These are phyloP conservation scores for Microvelia longipes DNA, from an alignment of 1,140 invertebrate species.

Conservation along the genomic window DNA sequence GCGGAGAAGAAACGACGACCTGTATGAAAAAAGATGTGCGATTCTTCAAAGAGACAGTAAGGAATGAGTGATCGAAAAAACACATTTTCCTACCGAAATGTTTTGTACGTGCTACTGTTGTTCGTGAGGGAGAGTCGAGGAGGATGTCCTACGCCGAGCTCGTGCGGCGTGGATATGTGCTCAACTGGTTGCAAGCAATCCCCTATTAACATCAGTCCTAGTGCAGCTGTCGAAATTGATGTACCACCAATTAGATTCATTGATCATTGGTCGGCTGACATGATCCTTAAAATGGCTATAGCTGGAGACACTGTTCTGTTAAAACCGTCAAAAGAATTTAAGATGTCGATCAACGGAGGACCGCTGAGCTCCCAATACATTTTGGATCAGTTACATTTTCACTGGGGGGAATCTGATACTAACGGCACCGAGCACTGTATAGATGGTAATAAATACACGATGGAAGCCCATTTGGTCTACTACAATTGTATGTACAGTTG, in stretches of 20 bases:
- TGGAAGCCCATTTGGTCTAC: conserved; percentile 2
- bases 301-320: background rate
- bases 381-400: conserved; percentile 4
- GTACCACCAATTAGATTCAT: background rate
- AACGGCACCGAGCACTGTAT: conserved; percentile 1
- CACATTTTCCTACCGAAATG: too few relatives aligned
- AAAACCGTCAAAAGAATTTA: background rate
- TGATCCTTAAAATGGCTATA: background rate
- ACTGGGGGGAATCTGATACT: conserved; percentile 1
- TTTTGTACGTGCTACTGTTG: too few relatives aligned
- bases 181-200: background rate
- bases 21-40: too few relatives aligned
- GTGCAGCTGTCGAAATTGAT: background rate
- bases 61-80: too few relatives aligned
- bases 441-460: background rate
- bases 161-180: too few relatives aligned
- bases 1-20: too few relatives aligned
- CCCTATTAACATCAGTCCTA: background rate
- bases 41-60: too few relatives aligned
- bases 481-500: background rate
- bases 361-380: background rate
- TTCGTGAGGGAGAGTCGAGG: too few relatives aligned
- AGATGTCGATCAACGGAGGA: background rate
- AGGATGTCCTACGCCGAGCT: too few relatives aligned
- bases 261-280: background rate